phyloP scores from a whole-genome alignment of 2,888 invertebrate species.

The Nephrotoma appendiculata region DNA sequence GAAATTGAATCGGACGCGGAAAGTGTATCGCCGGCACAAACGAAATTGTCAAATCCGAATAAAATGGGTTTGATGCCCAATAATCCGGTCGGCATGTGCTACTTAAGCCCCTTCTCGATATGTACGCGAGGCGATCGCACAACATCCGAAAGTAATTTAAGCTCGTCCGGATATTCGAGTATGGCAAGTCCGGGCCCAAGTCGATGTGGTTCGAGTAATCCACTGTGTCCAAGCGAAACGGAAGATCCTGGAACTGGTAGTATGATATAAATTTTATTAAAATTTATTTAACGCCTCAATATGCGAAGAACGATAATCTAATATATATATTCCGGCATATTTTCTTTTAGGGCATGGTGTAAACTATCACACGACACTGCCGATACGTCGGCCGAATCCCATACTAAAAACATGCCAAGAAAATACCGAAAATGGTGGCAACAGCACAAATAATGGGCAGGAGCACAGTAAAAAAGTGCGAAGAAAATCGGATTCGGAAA shows the following conservation, averaged over 20 bases:
- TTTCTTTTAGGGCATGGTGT: slow-evolving; percentile 16
- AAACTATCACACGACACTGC: slow-evolving; percentile 26
- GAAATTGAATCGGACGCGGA: slow-evolving; percentile 62
- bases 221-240: slow-evolving; percentile 59
- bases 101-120: slow-evolving; percentile 65
- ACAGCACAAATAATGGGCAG: slow-evolving; percentile 14
- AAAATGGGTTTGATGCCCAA: slow-evolving; percentile 26
- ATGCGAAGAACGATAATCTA: background rate
- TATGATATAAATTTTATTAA: background rate
- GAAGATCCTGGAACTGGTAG: slow-evolving; percentile 51
- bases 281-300: background rate
- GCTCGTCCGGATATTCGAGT: slow-evolving; percentile 72
- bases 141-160: slow-evolving; percentile 69
- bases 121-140: slow-evolving; percentile 55
- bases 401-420: slow-evolving; percentile 39
- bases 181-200: slow-evolving; percentile 76
- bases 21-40: slow-evolving; percentile 44
- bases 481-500: slow-evolving; percentile 58
- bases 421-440: slow-evolving; percentile 32
- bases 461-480: slow-evolving; percentile 21
- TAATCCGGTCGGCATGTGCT: slow-evolving; percentile 44
- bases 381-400: slow-evolving; percentile 44
- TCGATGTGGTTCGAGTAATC: slow-evolving; percentile 67
- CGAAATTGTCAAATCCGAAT: slow-evolving; percentile 34
- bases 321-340: background rate